Evolutionary conservation across 2,113 vertebrate genomes (phyloP).

Genomic region (Tyrannus savana): DNA sequence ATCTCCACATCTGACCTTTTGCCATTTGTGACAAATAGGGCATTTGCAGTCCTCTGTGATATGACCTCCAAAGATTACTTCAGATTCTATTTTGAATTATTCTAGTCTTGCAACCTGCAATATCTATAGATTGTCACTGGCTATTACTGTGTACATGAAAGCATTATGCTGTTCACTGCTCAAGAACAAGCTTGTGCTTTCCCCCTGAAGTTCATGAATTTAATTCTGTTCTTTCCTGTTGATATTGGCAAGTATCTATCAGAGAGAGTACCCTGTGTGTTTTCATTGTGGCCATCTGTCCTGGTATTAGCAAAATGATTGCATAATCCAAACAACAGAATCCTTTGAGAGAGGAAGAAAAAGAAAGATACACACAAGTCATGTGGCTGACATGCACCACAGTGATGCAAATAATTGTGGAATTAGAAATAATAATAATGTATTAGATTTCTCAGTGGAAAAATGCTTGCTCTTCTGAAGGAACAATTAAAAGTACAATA

Average conservation of each 20-base stretch:
- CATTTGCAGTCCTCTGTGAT: neutral
- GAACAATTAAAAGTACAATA: constrained; percentile 30
- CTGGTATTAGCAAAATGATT: constrained; percentile 50
- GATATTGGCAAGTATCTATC: constrained; percentile 51
- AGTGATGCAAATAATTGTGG: constrained; percentile 30
- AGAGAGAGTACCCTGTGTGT: constrained; percentile 49
- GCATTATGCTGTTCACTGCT: neutral
- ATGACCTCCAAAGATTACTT: neutral
- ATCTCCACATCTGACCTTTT: neutral
- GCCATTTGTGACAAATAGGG: neutral
- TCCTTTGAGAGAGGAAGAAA: constrained; percentile 32
- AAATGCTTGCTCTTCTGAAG: neutral
- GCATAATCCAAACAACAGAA: constrained; percentile 54
- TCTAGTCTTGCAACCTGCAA: neutral
- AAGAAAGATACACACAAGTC: neutral
- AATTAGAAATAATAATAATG: constrained; percentile 40
- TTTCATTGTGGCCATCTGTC: constrained; percentile 60
- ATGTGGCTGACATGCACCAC: neutral
- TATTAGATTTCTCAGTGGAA: constrained; percentile 24
- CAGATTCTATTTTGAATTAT: neutral
- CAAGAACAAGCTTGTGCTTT: neutral
- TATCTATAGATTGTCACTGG: neutral
- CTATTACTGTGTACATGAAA: neutral
- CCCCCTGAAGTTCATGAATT: constrained; percentile 27
- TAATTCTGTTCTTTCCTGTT: constrained; percentile 60